phyloP scores from a whole-genome alignment of 2,113 vertebrate genomes.

The Gallinago paraguaiae region DNA sequence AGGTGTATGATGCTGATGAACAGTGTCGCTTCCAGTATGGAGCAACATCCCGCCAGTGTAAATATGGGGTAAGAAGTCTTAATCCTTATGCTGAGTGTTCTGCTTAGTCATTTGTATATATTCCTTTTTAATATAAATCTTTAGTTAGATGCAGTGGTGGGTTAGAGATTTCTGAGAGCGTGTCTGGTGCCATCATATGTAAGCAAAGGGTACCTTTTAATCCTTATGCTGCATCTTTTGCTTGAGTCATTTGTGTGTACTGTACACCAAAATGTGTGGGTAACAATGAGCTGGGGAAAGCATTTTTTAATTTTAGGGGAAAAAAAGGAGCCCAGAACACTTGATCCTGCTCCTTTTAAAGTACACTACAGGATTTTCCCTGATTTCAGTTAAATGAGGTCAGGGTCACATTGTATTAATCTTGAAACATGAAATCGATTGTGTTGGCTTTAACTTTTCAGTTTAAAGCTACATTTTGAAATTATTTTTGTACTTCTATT shows the following conservation, averaged over 20 bases:
- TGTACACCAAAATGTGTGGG: conserved; percentile 35
- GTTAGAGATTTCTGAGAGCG: conserved; percentile 3
- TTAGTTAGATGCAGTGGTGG: conserved; percentile 18
- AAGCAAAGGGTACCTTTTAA: conserved; percentile 18
- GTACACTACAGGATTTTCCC: background rate
- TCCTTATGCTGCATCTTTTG: conserved; percentile 65
- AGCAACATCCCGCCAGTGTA: conserved; percentile 96
- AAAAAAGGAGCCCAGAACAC: background rate
- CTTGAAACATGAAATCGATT: conserved; percentile 10
- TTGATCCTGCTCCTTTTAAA: background rate
- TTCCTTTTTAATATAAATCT: conserved; percentile 38
- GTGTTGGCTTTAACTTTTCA: conserved; percentile 8
- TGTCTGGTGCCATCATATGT: background rate
- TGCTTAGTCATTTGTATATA: conserved; percentile 52
- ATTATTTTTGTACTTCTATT: conserved; percentile 18
- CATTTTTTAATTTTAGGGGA: background rate
- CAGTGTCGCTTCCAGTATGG: conserved; percentile 99
- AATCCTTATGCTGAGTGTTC: conserved; percentile 72
- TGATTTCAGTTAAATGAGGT: background rate
- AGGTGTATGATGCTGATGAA: conserved; percentile 98
- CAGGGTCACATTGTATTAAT: background rate
- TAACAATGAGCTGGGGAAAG: background rate
- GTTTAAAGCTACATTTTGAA: background rate
- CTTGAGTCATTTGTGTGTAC: conserved; percentile 51
- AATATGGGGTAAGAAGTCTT: conserved; percentile 98